Base-by-base conservation (phyloP, 2,113 vertebrate genomes). In the Rhinolophus sinicus region DNA sequence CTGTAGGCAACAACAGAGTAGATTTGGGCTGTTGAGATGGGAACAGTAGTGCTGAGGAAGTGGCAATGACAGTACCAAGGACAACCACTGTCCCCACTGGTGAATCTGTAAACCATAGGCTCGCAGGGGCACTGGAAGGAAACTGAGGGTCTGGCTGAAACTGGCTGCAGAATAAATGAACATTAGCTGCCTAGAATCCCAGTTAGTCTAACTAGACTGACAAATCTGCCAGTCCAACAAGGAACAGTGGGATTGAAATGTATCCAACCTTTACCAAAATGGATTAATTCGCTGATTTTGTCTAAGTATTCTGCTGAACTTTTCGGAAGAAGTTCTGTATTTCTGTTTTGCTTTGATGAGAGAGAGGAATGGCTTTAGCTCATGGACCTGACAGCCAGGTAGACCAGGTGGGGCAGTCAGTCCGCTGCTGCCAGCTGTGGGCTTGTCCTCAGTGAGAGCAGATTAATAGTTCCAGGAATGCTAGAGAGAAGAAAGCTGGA, bases 351-450 rank as follows among this genome's bases (percentile, higher is more conserved):
- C 54, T 88, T 72, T 67, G 75, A 54, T 44, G 40, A 22, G 44
- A 73, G 24, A 58, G 22, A 52, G 6, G 5, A 26, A 1, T 50
- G 52, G 33, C 30, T 75, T 62, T 81, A 40, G 3, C 14, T 67
- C 6, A 26, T 5, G 15, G 28, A 77, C 18, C 8, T 1, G 24
- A 28, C 80, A 7, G 14, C 14, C 12, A 35, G 50, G 30, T 14
- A 16, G 30, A 15, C n/a, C 47, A 54, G 0, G 12, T 3, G 3
- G 35, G n/a, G 56, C 11, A 14, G 4, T 21, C 2, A 2, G 30
- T 78, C 13, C 72, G 40, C 13, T 18, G 0, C 3, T 13, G 54
- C 33, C 21, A 4, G 10, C 19, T 30, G 13, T 8, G 1, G 47
- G 26, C 50, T 30, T 2, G 13, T 11, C 18, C 10, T 58, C 30